Percentiles rank a stretch among this genome's conserved stretches.
These are phyloP conservation scores for Trichogramma evanescens DNA, from an alignment of 2,888 invertebrate species.

Conservation along the genomic window DNA sequence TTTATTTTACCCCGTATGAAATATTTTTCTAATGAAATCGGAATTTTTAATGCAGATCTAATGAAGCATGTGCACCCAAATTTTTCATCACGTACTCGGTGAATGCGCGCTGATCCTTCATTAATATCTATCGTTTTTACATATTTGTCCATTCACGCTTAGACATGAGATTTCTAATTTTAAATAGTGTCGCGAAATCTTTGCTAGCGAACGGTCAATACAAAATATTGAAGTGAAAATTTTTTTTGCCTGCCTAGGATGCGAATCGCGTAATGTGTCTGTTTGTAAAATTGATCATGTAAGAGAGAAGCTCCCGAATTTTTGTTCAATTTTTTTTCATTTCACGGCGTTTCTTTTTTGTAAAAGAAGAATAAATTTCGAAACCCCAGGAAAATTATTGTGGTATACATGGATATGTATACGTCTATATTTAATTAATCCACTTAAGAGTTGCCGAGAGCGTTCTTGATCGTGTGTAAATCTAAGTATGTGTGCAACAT, in stretches of 20 bases:
- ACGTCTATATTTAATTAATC: no score
- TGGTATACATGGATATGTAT: no score
- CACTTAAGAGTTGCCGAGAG: no score
- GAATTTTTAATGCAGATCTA: not conserved
- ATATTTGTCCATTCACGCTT: no score
- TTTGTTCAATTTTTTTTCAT: conserved; percentile 8
- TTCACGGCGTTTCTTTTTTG: conserved; percentile 18
- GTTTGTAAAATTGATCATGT: not conserved
- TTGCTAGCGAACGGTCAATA: not conserved
- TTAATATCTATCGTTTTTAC: no score
- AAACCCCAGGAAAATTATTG: conserved; percentile 16
- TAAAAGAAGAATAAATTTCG: conserved; percentile 22
- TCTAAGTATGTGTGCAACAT: conserved; percentile 1
- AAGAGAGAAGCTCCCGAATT: conserved; percentile 8
- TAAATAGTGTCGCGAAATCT: conserved; percentile 4
- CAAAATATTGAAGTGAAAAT: no score
- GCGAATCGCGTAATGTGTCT: conserved; percentile 1
- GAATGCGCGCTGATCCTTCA: no score
- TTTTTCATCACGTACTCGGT: no score
- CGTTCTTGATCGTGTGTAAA: not conserved
- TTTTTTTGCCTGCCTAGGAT: not conserved
- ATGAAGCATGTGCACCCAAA: no score
- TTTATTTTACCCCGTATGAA: conserved; percentile 9
- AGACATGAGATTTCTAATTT: no score
- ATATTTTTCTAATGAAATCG: conserved; percentile 3